Base-by-base conservation (phyloP, 2,113 vertebrate genomes). In the Megaleporinus macrocephalus region DNA sequence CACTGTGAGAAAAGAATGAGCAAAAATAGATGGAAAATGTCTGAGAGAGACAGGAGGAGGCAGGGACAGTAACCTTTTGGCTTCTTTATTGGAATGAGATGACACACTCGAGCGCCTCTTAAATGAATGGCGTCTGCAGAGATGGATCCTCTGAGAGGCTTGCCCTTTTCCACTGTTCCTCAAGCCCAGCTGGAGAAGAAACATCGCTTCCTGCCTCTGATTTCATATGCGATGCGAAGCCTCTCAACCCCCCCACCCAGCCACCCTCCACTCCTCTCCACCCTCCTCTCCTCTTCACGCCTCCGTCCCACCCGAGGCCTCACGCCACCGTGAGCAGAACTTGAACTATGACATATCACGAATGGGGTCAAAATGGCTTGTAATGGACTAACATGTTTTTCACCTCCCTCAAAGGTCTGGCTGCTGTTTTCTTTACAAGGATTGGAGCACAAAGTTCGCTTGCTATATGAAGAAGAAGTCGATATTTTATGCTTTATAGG, bases 1-100 rank as follows among this genome's bases (percentile, higher is more conserved):
- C 83, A 76, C 84, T 88, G 83, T 83, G 76, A 83, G 55, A 71
- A 57, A 65, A 33, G 59, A 76, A 79, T 11, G 13, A 14, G 18
- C 11, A 33, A 63, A 83, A 81, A 86, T 77, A 72, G 83, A 86
- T 65, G 78, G 26, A 75, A 87, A 84, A 75, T 62, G 85, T 84
- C 80, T 74, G 70, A 47, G 22, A 70, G 22, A 57, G 82, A 84
- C 76, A 87, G 79, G 76, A 89, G 87, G 70, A 84, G 92, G 92
- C 87, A 84, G 91, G 90, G 84, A 75, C 89, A 24, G 66, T 91
- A 89, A 93, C 92, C 92, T 93, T 92, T 82, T 66, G 85, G 77
- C 69, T 81, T 85, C 72, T 83, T 81, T 68, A 72, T 69, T 18
- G 71, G 83, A 73, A 81, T 89, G 86, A 88, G 91, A 90, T 89